Conservation (phyloP, 2,888 invertebrate genomes). For the Selenia dentaria region DNA sequence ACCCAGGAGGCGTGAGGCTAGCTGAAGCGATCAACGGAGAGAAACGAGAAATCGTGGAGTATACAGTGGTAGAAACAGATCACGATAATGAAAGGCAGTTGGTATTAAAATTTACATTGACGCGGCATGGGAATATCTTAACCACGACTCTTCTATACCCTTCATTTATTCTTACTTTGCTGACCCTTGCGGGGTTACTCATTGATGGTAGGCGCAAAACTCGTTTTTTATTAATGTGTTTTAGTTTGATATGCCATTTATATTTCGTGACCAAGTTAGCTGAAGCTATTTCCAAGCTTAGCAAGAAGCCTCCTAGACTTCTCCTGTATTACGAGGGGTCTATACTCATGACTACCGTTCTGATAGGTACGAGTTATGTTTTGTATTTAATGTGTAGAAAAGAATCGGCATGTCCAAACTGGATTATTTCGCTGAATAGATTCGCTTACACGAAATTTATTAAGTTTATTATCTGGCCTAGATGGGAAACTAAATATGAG, state of each 20-base stretch:
- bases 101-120: conserved; percentile 45
- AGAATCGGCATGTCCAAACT: conserved; percentile 28
- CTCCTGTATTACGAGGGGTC: conserved; percentile 49
- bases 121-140: conserved; percentile 47
- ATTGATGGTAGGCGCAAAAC: conserved; percentile 39
- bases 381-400: conserved; percentile 37
- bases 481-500: conserved; percentile 33
- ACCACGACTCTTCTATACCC: conserved; percentile 48
- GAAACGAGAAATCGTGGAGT: conserved; percentile 52
- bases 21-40: conserved; percentile 41
- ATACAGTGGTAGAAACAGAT: conserved; percentile 30
- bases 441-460: conserved; percentile 34
- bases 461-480: conserved; percentile 39
- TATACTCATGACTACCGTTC: conserved; percentile 37
- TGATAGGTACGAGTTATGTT: conserved; percentile 39
- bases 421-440: conserved; percentile 39
- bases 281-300: conserved; percentile 40
- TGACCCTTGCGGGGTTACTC: conserved; percentile 41
- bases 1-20: conserved; percentile 29
- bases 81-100: conserved; percentile 32
- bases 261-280: conserved; percentile 38
- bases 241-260: conserved; percentile 49
- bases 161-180: conserved; percentile 36
- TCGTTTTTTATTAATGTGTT: conserved; percentile 41
- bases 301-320: conserved; percentile 42